Evolutionary conservation across 2,888 invertebrate genomes (phyloP).

Genomic region (Stenurella melanura): DNA sequence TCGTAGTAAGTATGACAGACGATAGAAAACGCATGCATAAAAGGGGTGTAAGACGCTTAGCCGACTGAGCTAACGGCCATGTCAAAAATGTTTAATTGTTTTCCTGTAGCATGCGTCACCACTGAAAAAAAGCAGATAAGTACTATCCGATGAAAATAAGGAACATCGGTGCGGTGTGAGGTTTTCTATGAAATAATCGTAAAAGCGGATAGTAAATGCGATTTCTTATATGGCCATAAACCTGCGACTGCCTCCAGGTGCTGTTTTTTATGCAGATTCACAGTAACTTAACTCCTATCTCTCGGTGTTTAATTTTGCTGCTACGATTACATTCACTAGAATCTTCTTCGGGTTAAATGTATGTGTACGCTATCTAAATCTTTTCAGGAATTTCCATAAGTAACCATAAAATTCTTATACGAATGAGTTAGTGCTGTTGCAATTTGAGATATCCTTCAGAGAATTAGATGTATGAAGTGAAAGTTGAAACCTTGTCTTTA

Average conservation of each 20-base stretch:
- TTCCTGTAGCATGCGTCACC: too few species aligned
- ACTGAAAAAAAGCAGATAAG: too few species aligned
- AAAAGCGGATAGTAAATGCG: not conserved
- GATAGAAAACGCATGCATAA: too few species aligned
- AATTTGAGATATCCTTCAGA: constrained; percentile 3
- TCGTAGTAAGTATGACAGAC: too few species aligned
- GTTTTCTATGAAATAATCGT: too few species aligned
- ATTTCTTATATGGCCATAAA: not conserved
- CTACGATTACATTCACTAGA: not conserved
- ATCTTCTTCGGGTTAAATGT: not conserved
- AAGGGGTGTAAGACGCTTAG: too few species aligned
- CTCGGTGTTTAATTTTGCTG: not conserved
- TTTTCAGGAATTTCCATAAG: not conserved
- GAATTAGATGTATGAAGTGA: not conserved
- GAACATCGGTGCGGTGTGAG: too few species aligned
- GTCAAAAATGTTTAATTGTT: too few species aligned
- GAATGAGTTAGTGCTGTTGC: not conserved
- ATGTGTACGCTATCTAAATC: not conserved
- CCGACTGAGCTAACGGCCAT: too few species aligned
- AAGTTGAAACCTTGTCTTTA: not conserved
- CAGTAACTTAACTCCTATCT: not conserved
- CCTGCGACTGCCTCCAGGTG: not conserved
- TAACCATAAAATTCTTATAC: not conserved
- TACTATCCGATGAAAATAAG: too few species aligned
- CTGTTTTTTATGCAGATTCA: not conserved